These are phyloP conservation scores for Eleutherodactylus coqui DNA, from an alignment of 2,797 vertebrate species.

Conservation along the genomic window DNA sequence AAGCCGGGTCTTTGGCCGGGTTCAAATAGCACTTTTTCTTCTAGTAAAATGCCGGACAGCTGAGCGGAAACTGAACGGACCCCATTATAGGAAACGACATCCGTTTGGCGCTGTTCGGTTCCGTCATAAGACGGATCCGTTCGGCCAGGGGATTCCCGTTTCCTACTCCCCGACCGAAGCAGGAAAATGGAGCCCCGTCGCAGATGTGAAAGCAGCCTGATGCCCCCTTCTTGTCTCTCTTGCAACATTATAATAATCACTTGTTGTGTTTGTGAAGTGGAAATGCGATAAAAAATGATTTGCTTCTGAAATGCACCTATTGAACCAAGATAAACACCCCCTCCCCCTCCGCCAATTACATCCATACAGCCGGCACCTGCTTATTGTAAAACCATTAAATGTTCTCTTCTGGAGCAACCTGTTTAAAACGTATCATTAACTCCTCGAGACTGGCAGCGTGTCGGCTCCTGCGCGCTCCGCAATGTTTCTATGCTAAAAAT, in stretches of 20 bases:
- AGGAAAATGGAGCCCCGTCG: no score
- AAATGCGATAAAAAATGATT: not conserved
- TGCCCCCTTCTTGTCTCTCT: not conserved
- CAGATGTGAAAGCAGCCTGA: no score
- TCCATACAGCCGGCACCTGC: not conserved
- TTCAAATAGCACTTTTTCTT: no score
- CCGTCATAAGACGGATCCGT: no score
- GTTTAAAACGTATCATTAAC: constrained; percentile 23
- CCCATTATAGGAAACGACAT: no score
- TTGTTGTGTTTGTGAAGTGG: not conserved
- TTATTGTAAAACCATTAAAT: constrained; percentile 27
- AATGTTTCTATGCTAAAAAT: not conserved
- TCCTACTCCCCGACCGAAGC: no score
- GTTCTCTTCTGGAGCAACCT: constrained; percentile 4
- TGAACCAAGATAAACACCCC: not conserved
- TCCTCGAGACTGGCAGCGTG: not conserved
- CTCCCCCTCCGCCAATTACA: not conserved
- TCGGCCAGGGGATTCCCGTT: no score
- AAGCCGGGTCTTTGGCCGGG: not conserved
- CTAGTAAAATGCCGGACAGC: no score
- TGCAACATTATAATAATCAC: constrained; percentile 11
- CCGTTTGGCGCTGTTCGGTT: no score
- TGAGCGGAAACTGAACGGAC: no score
- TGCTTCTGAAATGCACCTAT: not conserved
- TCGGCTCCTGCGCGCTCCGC: not conserved